Evolutionary conservation across 2,797 vertebrate genomes (phyloP).

Genomic region (Xenentodon cancila): DNA sequence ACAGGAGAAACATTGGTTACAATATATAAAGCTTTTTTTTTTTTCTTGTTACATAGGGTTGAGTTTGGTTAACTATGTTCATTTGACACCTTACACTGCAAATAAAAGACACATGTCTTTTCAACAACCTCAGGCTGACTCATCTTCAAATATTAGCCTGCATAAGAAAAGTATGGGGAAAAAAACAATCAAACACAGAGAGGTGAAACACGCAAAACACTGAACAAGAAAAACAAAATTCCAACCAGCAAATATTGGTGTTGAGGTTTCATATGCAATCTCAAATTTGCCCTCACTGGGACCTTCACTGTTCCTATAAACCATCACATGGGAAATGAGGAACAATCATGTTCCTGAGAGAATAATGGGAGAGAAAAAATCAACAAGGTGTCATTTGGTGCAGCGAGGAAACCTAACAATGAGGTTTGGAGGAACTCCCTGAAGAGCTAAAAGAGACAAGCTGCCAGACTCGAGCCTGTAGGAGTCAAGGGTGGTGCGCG

Average conservation of each 20-base stretch:
- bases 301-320: slow-evolving; percentile 63
- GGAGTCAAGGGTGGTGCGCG: slow-evolving; percentile 42
- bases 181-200: slow-evolving; percentile 42
- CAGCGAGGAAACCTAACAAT: slow-evolving; percentile 74
- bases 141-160: slow-evolving; percentile 14
- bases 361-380: slow-evolving; percentile 68
- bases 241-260: slow-evolving; percentile 16
- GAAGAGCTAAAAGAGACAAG: slow-evolving; percentile 44
- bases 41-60: slow-evolving; percentile 6
- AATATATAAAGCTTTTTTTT: slow-evolving; percentile 5
- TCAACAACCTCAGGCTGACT: slow-evolving; percentile 31
- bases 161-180: slow-evolving; percentile 41
- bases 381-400: slow-evolving; percentile 75
- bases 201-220: slow-evolving; percentile 59
- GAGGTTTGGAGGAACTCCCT: slow-evolving; percentile 69
- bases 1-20: background rate
- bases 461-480: slow-evolving; percentile 33
- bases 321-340: slow-evolving; percentile 64
- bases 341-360: slow-evolving; percentile 66
- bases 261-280: slow-evolving; percentile 34
- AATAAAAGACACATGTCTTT: slow-evolving; percentile 26
- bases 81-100: slow-evolving; percentile 33
- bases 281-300: slow-evolving; percentile 50
- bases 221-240: slow-evolving; percentile 54
- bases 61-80: slow-evolving; percentile 18